A percentile compares a stretch with the other conserved stretches of the same genome.
phyloP scores from a whole-genome alignment of 2,113 vertebrate species.

The Brienomyrus brachyistius region DNA sequence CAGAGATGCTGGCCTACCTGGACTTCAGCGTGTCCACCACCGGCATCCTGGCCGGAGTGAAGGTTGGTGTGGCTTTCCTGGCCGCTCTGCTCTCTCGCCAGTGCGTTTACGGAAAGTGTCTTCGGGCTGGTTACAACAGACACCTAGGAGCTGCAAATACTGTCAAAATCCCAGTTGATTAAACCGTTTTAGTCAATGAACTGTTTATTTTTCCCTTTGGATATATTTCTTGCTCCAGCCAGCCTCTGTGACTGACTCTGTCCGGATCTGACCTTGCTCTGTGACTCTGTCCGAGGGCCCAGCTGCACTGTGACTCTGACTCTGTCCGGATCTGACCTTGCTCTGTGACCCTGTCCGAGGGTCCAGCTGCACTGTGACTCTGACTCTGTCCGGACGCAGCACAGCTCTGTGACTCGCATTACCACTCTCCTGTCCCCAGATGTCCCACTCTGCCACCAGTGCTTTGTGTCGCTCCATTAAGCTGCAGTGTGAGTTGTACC shows the following conservation, averaged over 20 bases:
- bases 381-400: background rate
- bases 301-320: background rate
- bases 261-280: background rate
- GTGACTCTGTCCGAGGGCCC: background rate
- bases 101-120: background rate
- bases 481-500: conserved; percentile 94
- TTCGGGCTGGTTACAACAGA: background rate
- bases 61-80: conserved; percentile 58
- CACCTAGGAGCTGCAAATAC: background rate
- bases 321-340: background rate
- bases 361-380: too few species aligned
- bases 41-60: conserved; percentile 90
- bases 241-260: background rate
- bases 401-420: background rate
- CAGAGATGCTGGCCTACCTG: conserved; percentile 85
- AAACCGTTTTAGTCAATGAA: background rate
- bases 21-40: conserved; percentile 98
- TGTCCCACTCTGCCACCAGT: conserved; percentile 91
- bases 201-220: background rate
- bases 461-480: conserved; percentile 96
- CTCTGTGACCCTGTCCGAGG: background rate
- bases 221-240: background rate
- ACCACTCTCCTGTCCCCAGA: conserved; percentile 53
- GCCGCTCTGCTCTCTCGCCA: background rate
- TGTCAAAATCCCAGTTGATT: background rate